Conservation (phyloP, 1,140 invertebrate species). For the Drosophila kurseongensis region DNA sequence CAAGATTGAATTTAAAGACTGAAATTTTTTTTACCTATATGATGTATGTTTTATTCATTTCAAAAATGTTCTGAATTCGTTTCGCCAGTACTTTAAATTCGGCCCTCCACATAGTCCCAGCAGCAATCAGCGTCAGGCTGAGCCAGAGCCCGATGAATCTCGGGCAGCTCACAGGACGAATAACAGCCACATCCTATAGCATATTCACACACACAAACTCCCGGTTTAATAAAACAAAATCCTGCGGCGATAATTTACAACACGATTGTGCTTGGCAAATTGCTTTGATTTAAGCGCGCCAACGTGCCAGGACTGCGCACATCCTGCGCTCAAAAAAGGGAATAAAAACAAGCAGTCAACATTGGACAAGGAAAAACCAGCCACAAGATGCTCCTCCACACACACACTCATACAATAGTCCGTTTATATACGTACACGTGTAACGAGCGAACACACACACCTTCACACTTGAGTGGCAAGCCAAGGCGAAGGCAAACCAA, state of each 20-base stretch:
- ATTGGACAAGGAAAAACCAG: constrained; percentile 63
- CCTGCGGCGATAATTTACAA: constrained; percentile 81
- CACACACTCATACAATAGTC: constrained; percentile 5
- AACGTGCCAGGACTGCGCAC: constrained; percentile 70
- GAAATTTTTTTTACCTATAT: no score
- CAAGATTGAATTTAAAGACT: no score
- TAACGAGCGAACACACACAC: constrained; percentile 19
- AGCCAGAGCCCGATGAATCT: constrained; percentile 38
- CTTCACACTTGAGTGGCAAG: constrained; percentile 75
- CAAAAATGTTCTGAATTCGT: not conserved
- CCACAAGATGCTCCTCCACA: constrained; percentile 69
- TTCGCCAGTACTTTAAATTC: constrained; percentile 34
- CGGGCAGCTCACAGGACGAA: constrained; percentile 20
- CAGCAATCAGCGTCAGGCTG: constrained; percentile 29
- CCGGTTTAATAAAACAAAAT: constrained; percentile 81
- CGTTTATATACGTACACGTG: constrained; percentile 7
- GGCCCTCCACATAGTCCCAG: constrained; percentile 31
- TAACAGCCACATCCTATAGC: constrained; percentile 20
- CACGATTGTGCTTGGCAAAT: constrained; percentile 78
- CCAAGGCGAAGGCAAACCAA: constrained; percentile 76
- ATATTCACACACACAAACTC: constrained; percentile 46
- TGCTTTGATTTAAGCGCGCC: constrained; percentile 81
- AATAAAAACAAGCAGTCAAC: constrained; percentile 82
- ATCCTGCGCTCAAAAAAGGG: constrained; percentile 47
- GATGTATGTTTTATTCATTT: not conserved